A percentile compares a stretch with the other conserved stretches of the same genome.
Evolutionary conservation across 2,888 invertebrate species (phyloP).

Genomic region (Himalopsyche japonica): DNA sequence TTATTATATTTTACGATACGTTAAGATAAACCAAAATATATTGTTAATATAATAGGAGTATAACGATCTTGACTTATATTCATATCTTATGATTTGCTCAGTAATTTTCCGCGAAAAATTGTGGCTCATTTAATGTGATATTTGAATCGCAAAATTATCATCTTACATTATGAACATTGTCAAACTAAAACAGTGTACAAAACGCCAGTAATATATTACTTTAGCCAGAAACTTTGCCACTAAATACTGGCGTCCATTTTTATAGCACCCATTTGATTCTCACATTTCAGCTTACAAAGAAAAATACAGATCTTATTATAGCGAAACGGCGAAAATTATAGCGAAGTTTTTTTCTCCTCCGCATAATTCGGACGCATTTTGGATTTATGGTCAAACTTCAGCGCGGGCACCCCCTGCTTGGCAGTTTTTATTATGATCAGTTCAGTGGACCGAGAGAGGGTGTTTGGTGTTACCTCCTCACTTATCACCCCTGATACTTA

Average conservation of each 20-base stretch:
- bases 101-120: too few species aligned
- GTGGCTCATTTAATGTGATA: too few species aligned
- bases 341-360: neutral
- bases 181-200: too few species aligned
- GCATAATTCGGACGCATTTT: constrained; percentile 47
- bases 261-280: neutral
- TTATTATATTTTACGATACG: too few species aligned
- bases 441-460: constrained; percentile 63
- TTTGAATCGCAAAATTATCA: too few species aligned
- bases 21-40: too few species aligned
- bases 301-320: constrained; percentile 8
- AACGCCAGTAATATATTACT: too few species aligned
- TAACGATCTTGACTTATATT: too few species aligned
- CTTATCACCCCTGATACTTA: neutral
- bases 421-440: constrained; percentile 64
- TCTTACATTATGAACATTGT: too few species aligned
- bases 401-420: constrained; percentile 51
- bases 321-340: neutral
- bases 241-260: neutral
- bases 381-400: constrained; percentile 65
- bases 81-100: too few species aligned
- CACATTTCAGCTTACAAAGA: neutral
- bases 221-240: neutral
- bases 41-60: too few species aligned
- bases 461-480: constrained; percentile 43